These are phyloP conservation scores for Lophotis ruficrista DNA, from an alignment of 2,113 vertebrate species.

Conservation along the genomic window DNA sequence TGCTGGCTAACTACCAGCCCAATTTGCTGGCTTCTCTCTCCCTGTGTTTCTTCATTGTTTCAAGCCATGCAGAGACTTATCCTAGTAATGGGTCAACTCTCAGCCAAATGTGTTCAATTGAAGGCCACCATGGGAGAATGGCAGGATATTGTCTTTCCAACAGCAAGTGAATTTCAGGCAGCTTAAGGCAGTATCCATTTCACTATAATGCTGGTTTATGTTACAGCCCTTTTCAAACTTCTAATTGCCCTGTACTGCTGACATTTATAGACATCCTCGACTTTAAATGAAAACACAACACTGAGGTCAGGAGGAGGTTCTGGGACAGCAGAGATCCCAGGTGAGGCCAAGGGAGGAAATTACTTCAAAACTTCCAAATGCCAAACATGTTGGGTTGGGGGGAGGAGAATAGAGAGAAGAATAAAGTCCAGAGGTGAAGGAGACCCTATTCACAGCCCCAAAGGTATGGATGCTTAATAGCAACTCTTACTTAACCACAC, in stretches of 20 bases:
- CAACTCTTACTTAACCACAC: slow-evolving; percentile 22
- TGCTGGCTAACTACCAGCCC: slow-evolving; percentile 72
- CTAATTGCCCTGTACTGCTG: slow-evolving; percentile 84
- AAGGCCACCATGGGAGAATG: slow-evolving; percentile 87
- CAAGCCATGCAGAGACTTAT: slow-evolving; percentile 75
- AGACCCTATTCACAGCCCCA: slow-evolving; percentile 59
- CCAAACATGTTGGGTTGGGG: slow-evolving; percentile 58
- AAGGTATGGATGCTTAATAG: slow-evolving; percentile 56
- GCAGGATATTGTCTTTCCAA: slow-evolving; percentile 87
- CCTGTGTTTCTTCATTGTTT: slow-evolving; percentile 80
- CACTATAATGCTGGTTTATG: slow-evolving; percentile 85
- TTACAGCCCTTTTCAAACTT: slow-evolving; percentile 86
- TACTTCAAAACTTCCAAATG: slow-evolving; percentile 79
- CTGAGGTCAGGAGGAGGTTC: slow-evolving; percentile 82
- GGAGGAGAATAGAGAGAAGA: slow-evolving; percentile 25
- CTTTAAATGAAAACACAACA: slow-evolving; percentile 86
- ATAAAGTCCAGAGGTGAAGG: slow-evolving; percentile 52
- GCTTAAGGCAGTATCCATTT: slow-evolving; percentile 85
- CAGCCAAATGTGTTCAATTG: slow-evolving; percentile 82
- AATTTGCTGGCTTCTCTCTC: slow-evolving; percentile 75
- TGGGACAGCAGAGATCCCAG: slow-evolving; percentile 81
- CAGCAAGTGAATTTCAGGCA: slow-evolving; percentile 84
- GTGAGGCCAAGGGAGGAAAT: slow-evolving; percentile 81
- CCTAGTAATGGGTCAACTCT: slow-evolving; percentile 81
- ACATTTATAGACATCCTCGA: slow-evolving; percentile 85